These are phyloP conservation scores for Anolis carolinensis DNA, from an alignment of 2,113 vertebrate genomes.

Conservation along the genomic window DNA sequence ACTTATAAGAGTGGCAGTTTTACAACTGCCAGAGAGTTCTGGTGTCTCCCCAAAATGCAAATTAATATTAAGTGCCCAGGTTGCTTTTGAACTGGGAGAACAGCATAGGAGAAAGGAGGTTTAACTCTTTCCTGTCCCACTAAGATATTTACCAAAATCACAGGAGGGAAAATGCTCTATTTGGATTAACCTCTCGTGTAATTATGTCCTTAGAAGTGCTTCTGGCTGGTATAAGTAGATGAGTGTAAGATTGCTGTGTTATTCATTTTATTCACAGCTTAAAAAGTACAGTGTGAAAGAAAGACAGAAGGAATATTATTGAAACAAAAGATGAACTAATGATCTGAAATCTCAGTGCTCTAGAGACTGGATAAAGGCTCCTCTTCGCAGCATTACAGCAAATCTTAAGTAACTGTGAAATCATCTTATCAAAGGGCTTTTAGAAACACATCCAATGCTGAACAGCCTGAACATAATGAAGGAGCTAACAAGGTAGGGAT, in stretches of 20 bases:
- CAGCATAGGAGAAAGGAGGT: background rate
- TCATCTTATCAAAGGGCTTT: no score
- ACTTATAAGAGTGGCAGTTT: no score
- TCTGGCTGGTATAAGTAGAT: background rate
- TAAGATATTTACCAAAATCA: background rate
- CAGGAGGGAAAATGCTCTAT: background rate
- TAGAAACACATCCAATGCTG: background rate
- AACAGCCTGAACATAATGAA: background rate
- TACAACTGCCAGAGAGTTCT: no score
- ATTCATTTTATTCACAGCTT: constrained; percentile 4
- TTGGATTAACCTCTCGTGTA: background rate
- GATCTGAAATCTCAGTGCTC: background rate
- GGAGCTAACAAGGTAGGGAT: background rate
- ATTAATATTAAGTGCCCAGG: background rate
- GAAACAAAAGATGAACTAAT: background rate
- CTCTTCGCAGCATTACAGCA: background rate
- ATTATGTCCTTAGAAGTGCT: background rate
- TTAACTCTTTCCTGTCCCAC: background rate
- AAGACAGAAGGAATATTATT: background rate
- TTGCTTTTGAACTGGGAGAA: background rate
- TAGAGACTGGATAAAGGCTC: constrained; percentile 1
- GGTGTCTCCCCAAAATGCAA: background rate
- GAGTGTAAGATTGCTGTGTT: background rate
- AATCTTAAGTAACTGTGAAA: constrained; percentile 16
- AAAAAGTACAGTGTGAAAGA: background rate